These are phyloP conservation scores for Pelobates cultripes DNA, from an alignment of 2,797 vertebrate genomes.

Conservation along the genomic window DNA sequence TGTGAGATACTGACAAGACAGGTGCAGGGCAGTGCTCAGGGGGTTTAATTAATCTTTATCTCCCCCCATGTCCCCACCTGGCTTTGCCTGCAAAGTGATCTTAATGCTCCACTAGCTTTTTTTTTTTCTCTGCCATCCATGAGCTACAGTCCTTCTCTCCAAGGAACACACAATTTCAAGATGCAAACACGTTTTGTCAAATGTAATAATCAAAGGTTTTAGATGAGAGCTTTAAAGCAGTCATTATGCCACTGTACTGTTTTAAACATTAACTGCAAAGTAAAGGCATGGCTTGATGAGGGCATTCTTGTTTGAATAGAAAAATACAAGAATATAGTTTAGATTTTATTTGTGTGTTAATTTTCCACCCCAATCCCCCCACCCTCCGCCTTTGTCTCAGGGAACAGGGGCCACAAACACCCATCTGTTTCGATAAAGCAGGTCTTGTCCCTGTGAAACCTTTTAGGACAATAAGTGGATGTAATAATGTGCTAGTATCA, in stretches of 20 bases:
- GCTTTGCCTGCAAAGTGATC: conserved; percentile 5
- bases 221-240: background rate
- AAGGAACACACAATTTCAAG: background rate
- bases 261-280: background rate
- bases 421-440: too few relatives aligned
- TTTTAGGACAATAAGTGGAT: too few relatives aligned
- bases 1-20: conserved; percentile 22
- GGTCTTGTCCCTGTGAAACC: too few relatives aligned
- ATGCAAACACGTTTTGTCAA: background rate
- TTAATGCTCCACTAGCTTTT: background rate
- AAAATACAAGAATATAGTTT: too few relatives aligned
- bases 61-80: conserved; percentile 1
- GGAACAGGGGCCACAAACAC: too few relatives aligned
- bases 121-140: background rate
- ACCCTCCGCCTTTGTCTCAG: too few relatives aligned
- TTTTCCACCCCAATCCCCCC: too few relatives aligned
- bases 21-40: conserved; percentile 11
- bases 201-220: background rate
- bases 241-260: background rate
- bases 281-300: background rate
- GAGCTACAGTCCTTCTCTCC: background rate
- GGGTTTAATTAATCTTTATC: conserved; percentile 13
- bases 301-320: background rate
- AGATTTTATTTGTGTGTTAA: too few relatives aligned
- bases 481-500: too few relatives aligned